Percentiles rank a stretch among this genome's conserved stretches.
These are phyloP conservation scores for Sebastes alutus DNA, from an alignment of 2,797 vertebrate species.

Conservation along the genomic window DNA sequence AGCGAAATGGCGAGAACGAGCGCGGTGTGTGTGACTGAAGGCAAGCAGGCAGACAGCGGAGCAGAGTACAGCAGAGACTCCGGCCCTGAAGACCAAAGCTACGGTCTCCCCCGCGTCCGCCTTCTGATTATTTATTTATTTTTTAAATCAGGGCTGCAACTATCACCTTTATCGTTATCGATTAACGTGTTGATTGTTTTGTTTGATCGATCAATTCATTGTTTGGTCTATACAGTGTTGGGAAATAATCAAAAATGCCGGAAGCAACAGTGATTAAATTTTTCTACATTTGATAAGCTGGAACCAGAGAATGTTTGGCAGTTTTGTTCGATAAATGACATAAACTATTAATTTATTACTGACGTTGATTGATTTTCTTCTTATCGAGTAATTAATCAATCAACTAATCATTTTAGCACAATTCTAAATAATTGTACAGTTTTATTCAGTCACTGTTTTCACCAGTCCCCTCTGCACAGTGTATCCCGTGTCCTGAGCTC, in stretches of 20 bases:
- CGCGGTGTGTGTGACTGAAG: no score
- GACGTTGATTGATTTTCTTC: background rate
- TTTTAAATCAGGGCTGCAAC: background rate
- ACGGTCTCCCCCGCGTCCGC: no score
- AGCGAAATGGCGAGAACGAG: no score
- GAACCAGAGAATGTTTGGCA: background rate
- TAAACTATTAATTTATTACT: background rate
- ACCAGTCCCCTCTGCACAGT: background rate
- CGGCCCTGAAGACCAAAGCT: no score
- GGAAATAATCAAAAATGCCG: background rate
- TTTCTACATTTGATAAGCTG: background rate
- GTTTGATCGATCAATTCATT: background rate
- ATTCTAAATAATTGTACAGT: background rate
- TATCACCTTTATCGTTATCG: background rate
- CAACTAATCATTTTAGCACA: background rate
- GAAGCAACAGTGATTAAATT: background rate
- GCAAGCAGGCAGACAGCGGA: no score
- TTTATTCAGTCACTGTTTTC: background rate
- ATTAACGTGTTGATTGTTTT: background rate
- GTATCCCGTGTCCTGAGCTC: constrained; percentile 10
- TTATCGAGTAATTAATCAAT: background rate
- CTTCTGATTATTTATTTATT: background rate
- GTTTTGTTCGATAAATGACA: background rate
- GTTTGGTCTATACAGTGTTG: no score
- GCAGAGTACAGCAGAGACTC: no score